These are phyloP conservation scores for Thalassarche chlororhynchos DNA, from an alignment of 2,113 vertebrate species.

Conservation along the genomic window DNA sequence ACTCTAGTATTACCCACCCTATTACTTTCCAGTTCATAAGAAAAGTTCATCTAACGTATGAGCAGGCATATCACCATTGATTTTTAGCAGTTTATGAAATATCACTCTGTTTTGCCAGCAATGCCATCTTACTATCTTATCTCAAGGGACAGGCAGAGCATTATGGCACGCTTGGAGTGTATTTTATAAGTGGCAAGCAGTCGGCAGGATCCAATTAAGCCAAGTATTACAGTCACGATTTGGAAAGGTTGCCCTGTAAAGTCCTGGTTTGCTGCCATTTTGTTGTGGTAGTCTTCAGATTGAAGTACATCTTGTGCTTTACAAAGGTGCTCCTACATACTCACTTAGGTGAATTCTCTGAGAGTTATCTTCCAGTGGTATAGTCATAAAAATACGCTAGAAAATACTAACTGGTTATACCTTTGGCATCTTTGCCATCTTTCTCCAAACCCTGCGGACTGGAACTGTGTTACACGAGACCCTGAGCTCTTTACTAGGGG, in stretches of 20 bases:
- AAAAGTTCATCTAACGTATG: conserved; percentile 21
- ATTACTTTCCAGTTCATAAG: background rate
- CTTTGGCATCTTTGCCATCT: background rate
- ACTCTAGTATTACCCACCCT: background rate
- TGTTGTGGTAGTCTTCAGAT: background rate
- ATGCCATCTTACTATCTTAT: background rate
- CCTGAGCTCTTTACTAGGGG: background rate
- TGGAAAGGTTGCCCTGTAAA: background rate
- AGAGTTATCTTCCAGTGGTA: background rate
- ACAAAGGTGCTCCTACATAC: background rate
- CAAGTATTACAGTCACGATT: background rate
- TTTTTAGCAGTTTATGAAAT: conserved; percentile 38
- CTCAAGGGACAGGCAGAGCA: background rate
- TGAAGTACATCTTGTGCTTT: background rate
- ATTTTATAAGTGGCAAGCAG: background rate
- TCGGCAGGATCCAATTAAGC: background rate
- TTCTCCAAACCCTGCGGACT: background rate
- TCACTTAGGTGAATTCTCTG: background rate
- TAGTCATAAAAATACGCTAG: background rate
- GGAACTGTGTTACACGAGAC: background rate
- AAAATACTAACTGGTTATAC: background rate
- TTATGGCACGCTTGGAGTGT: background rate
- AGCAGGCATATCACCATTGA: background rate
- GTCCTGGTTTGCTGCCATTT: conserved; percentile 12
- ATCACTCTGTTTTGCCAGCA: conserved; percentile 41